Conservation (phyloP, 2,888 invertebrate genomes). For the Acleris emargana region DNA sequence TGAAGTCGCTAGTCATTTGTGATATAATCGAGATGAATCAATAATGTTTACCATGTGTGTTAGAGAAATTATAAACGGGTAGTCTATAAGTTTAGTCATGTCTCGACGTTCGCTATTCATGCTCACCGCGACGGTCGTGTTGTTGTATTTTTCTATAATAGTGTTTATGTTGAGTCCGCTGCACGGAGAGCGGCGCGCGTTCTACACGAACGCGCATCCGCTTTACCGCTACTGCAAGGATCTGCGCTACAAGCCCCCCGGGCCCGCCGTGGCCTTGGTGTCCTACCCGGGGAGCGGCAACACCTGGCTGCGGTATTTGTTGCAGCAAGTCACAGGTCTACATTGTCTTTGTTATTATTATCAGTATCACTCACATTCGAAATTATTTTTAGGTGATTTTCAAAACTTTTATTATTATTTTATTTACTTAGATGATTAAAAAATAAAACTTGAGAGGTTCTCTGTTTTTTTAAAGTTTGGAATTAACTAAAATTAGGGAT, state of each 20-base stretch:
- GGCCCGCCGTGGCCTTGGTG: constrained; percentile 86
- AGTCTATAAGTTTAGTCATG: constrained; percentile 49
- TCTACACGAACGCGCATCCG: constrained; percentile 58
- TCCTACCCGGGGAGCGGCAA: constrained; percentile 94
- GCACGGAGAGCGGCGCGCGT: constrained; percentile 55
- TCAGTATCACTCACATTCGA: too few relatives aligned
- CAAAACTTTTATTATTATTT: too few relatives aligned
- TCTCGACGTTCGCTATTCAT: constrained; percentile 68
- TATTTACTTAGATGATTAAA: too few relatives aligned
- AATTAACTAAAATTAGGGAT: too few relatives aligned
- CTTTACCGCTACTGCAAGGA: constrained; percentile 71
- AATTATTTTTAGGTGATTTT: too few relatives aligned
- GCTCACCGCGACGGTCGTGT: constrained; percentile 61
- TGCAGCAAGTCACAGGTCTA: constrained; percentile 91
- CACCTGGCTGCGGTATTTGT: constrained; percentile 91
- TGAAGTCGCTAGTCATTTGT: not conserved
- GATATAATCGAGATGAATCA: not conserved
- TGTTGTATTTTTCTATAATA: constrained; percentile 73
- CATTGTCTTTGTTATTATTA: too few relatives aligned
- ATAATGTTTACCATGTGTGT: constrained; percentile 28
- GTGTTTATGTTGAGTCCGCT: constrained; percentile 70
- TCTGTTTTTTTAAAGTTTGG: too few relatives aligned
- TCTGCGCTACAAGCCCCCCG: constrained; percentile 74
- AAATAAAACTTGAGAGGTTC: too few relatives aligned
- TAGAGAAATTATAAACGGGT: constrained; percentile 16